These are phyloP conservation scores for Conus betulinus DNA, from an alignment of 1,140 invertebrate genomes.

Conservation along the genomic window DNA sequence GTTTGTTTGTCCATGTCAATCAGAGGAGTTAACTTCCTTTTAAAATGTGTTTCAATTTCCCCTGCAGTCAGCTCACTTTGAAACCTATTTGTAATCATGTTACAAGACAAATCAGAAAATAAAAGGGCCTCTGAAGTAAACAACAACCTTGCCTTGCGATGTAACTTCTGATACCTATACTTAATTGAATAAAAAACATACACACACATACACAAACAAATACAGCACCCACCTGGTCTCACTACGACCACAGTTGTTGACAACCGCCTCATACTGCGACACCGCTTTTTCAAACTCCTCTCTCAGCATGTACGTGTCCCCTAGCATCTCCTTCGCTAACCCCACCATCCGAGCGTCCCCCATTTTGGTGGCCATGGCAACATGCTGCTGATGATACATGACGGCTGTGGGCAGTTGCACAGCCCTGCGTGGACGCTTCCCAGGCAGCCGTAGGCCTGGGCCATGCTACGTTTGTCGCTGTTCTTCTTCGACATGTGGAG, in stretches of 20 bases:
- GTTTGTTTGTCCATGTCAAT: too few relatives aligned
- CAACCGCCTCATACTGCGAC: slow-evolving; percentile 45
- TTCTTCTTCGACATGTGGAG: slow-evolving; percentile 57
- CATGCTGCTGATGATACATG: slow-evolving; percentile 69
- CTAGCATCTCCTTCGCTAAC: slow-evolving; percentile 67
- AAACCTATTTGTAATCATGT: too few relatives aligned
- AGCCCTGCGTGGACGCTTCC: slow-evolving; percentile 67
- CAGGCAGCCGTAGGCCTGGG: slow-evolving; percentile 71
- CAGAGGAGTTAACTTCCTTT: too few relatives aligned
- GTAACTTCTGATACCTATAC: too few relatives aligned
- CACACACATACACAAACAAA: not conserved
- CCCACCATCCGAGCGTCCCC: slow-evolving; percentile 58
- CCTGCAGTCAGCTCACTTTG: too few relatives aligned
- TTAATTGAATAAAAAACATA: too few relatives aligned
- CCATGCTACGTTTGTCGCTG: slow-evolving; percentile 61
- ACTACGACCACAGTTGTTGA: not conserved
- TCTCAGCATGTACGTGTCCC: slow-evolving; percentile 66
- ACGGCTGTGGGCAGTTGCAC: slow-evolving; percentile 62
- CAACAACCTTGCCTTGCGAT: too few relatives aligned
- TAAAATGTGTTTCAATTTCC: too few relatives aligned
- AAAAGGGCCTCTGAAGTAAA: too few relatives aligned
- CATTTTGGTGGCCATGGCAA: slow-evolving; percentile 60
- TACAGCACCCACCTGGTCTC: slow-evolving; percentile 5
- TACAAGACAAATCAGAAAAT: too few relatives aligned
- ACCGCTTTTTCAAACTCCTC: slow-evolving; percentile 63